Base-by-base conservation (phyloP, 2,888 invertebrate genomes). In the Tipula confusa region DNA sequence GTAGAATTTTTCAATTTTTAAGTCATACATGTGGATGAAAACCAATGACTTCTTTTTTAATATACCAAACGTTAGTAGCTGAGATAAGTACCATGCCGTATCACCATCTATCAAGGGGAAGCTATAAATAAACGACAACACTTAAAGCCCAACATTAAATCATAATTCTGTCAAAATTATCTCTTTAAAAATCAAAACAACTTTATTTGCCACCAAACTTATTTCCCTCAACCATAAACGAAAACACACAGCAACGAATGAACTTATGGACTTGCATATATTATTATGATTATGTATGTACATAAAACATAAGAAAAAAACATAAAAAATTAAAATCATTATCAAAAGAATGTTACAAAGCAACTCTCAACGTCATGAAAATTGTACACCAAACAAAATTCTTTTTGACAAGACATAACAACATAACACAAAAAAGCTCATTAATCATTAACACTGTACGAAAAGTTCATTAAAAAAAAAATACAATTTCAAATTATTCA, bases 311-410 rank as follows among this genome's bases (percentile, higher is more conserved):
- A 43, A 43, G 9, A 11, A 43, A n/a, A n/a, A 36, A n/a, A 64
- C 64, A 64, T 24, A 64, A 64, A 24, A 43, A n/a, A 43, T 0
- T 24, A 3, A 48, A 33, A 33, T 7, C 1, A 18, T 64, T 24
- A 64, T 64, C 64, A 64, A 64, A 43, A 64, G 64, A 64, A 64
- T 64, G 24, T 64, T 24, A 64, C 64, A 64, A 64, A 64, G 64
- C 24, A 64, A 64, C 64, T 64, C 64, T 48, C 18, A 5, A 48
- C 48, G 48, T 48, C 48, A 24, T 64, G 24, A 64, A 64, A 24
- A 18, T 64, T 64, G 18, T 64, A 64, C 64, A 64, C 4, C 64
- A 64, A n/a, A 24, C 64, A 64, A 18, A 64, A 64, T 7, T 24
- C 24, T 24, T 64, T 64, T 64, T 43, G 64, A 64, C 24, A 24